Base-by-base conservation (phyloP, 2,888 invertebrate species). In the Nycteola revayana region DNA sequence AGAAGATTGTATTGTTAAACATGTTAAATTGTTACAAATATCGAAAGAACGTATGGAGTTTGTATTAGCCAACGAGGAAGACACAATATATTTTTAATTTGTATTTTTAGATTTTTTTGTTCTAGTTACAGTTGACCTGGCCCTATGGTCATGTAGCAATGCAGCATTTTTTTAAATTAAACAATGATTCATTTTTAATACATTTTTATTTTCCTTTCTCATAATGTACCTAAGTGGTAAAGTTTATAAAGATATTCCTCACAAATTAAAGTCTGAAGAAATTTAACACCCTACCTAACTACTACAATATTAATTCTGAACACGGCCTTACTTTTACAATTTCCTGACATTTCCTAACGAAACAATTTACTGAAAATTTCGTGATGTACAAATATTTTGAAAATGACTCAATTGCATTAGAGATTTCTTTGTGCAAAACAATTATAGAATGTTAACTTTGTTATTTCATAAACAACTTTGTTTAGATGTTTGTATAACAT, bases 341-440 rank as follows among this genome's bases (percentile, higher is more conserved):
- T 42, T 46, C 41, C 32, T 46, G 36, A 46, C 41, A 14, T 14
- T 14, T 14, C 14, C 14, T 14, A 14, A 14, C 43, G 35, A 37
- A 42, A 43, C 43, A 41, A 34, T 44, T 44, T 44, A 36, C 34
- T 41, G 31, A 32, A 34, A 40, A 40, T 43, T 47, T 47, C 36
- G 40, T 46, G 42, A 39, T 38, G 39, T 46, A 40, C 40, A 33
- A 18, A 31, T 37, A 29, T 36, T 39, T 35, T 41, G 14, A 14
- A 14, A 14, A 14, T 14, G 14, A 14, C 14, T 14, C 14, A 14
- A n/a, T n/a, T n/a, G n/a, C n/a, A n/a, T n/a, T n/a, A n/a, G n/a
- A n/a, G n/a, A n/a, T n/a, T n/a, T n/a, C n/a, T n/a, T n/a, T n/a
- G n/a, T n/a, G n/a, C n/a, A n/a, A n/a, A n/a, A n/a, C n/a, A n/a